Conservation (phyloP, 2,113 vertebrate genomes). For the Carassius gibelio region DNA sequence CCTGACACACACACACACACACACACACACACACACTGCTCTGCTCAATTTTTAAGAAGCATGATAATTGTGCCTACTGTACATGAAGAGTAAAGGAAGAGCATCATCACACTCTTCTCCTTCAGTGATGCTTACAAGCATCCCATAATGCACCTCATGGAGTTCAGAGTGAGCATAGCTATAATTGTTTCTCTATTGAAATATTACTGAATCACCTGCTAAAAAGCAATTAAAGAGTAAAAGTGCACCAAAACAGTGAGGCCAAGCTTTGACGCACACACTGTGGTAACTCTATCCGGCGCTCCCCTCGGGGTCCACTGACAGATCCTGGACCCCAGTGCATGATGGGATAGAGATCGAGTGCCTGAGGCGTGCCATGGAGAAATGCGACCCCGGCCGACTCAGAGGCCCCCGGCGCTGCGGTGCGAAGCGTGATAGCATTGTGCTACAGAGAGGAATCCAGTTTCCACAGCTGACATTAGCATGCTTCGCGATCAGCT, state of each 20-base stretch:
- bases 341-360: slow-evolving; percentile 58
- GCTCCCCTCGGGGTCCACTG: slow-evolving; percentile 60
- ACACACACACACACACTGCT: not conserved
- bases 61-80: not conserved
- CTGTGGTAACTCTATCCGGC: slow-evolving; percentile 74
- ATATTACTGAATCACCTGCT: not conserved
- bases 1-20: slow-evolving; percentile 26
- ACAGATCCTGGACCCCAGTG: slow-evolving; percentile 52
- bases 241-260: not conserved
- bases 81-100: not conserved
- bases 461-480: slow-evolving; percentile 63
- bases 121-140: not conserved
- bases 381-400: slow-evolving; percentile 46
- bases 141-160: not conserved
- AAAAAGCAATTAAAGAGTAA: not conserved
- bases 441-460: slow-evolving; percentile 58
- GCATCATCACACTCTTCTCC: not conserved
- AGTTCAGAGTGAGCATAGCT: not conserved
- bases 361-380: slow-evolving; percentile 47
- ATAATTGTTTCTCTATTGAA: not conserved
- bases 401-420: slow-evolving; percentile 31
- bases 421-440: slow-evolving; percentile 35
- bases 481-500: slow-evolving; percentile 48
- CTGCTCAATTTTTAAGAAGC: not conserved
- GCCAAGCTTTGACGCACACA: slow-evolving; percentile 67